Evolutionary conservation across 2,888 invertebrate species (phyloP), one percentile per base, ranked within the genome.

Genomic region (Epiblema foenella): DNA sequence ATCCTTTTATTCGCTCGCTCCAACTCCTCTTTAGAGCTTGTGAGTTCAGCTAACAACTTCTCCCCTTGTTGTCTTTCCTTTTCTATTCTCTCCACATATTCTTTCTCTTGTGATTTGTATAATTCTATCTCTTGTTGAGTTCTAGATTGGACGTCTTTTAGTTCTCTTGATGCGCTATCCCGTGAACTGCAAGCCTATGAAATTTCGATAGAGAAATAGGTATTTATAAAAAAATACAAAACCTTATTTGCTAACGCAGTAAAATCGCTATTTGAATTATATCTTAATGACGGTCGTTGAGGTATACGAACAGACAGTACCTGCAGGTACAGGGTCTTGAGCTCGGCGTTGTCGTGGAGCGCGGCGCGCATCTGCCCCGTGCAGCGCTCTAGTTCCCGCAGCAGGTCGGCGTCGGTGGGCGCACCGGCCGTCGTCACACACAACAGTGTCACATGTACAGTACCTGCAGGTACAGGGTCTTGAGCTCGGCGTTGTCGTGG

Each of bases 181-280:
- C 95, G 94, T 8, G 94, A 90, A 74, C 94, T 94, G 74, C 95
- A 95, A 3, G 95, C 95, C 84, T 95, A 86, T 63, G 90, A 89
- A 74, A 52, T 56, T 60, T 7, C 20, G 42, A 4, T 9, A 54
- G 1, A 15, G 5, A 7, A 42, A 42, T 42, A n/a, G 8, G n/a
- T 46, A 0, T 46, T 46, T 7, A n/a, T 7, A 1, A 5, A 46
- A 46, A 46, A 7, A 1, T n/a, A n/a, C 42, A 46, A 46, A n/a
- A 46, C 42, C 1, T 42, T 4, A 42, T 42, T 42, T 3, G 42
- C 0, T 42, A 42, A 42, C 5, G 0, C 46, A n/a, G 46, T n/a
- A 8, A 5, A 46, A n/a, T 8, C 12, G 15, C n/a, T 46, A 46
- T 5, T 46, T 15, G 15, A 46, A 46, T 46, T 8, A 46, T n/a